These are phyloP conservation scores for Frankliniella intonsa DNA, from an alignment of 2,888 invertebrate genomes.

Conservation along the genomic window DNA sequence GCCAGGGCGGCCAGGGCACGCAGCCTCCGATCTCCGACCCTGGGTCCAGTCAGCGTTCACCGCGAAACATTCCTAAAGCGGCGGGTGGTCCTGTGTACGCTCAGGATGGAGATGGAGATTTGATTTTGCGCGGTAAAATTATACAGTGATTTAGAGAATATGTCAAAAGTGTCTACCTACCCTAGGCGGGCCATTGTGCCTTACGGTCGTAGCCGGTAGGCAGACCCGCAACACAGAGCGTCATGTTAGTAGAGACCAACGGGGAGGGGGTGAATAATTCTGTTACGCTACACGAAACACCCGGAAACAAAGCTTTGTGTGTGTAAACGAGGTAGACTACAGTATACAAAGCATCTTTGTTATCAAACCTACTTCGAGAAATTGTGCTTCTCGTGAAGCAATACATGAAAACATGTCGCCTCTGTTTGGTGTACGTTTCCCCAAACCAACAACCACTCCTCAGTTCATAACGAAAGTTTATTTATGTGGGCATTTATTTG, in stretches of 20 bases:
- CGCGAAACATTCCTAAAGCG: too few relatives aligned
- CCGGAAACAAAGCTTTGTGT: background rate
- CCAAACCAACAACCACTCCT: background rate
- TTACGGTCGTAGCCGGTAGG: too few relatives aligned
- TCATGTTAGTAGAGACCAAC: background rate
- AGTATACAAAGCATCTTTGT: background rate
- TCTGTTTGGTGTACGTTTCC: background rate
- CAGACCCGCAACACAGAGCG: background rate
- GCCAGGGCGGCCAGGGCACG: too few relatives aligned
- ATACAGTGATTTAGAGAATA: too few relatives aligned
- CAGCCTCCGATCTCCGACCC: too few relatives aligned
- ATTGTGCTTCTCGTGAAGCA: background rate
- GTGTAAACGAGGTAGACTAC: background rate
- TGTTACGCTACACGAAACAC: background rate
- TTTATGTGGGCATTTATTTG: slow-evolving; percentile 21
- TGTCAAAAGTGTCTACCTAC: too few relatives aligned
- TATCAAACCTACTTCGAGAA: background rate
- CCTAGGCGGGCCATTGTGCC: too few relatives aligned
- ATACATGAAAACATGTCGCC: slow-evolving; percentile 13
- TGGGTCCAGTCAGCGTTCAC: too few relatives aligned
- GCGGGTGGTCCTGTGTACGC: too few relatives aligned
- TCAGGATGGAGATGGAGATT: too few relatives aligned
- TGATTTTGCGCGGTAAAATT: too few relatives aligned
- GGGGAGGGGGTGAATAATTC: background rate
- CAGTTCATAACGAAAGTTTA: background rate